A percentile compares a stretch with the other conserved stretches of the same genome.
Evolutionary conservation across 2,113 vertebrate species (phyloP).

Genomic region (Chaenocephalus aceratus): DNA sequence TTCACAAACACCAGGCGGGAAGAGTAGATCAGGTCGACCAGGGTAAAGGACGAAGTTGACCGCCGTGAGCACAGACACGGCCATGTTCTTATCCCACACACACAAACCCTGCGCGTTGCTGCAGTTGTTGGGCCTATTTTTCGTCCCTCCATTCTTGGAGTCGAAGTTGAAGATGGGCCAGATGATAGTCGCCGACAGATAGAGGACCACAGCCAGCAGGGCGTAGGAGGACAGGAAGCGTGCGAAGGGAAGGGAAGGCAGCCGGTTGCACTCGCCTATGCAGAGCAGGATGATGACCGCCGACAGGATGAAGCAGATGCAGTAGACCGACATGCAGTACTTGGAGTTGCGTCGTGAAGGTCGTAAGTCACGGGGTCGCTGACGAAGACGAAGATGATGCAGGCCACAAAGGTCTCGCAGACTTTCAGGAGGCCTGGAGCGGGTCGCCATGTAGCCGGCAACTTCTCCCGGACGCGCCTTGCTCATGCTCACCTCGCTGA

Average conservation of each 20-base stretch:
- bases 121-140: constrained; percentile 43
- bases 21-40: constrained; percentile 89
- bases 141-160: constrained; percentile 53
- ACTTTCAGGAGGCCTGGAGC: constrained; percentile 91
- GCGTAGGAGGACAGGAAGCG: constrained; percentile 88
- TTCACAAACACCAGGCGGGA: constrained; percentile 88
- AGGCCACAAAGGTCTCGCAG: constrained; percentile 91
- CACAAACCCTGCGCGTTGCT: constrained; percentile 39
- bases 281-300: constrained; percentile 87
- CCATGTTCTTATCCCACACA: constrained; percentile 83
- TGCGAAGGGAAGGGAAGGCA: constrained; percentile 86
- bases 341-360: constrained; percentile 61
- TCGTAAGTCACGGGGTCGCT: constrained; percentile 78
- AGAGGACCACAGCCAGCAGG: constrained; percentile 87
- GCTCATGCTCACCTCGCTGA: constrained; percentile 88
- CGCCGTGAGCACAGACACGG: constrained; percentile 85
- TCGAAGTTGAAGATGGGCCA: constrained; percentile 93
- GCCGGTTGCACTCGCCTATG: constrained; percentile 89
- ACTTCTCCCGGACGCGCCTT: constrained; percentile 89
- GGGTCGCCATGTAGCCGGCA: constrained; percentile 90
- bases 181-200: constrained; percentile 87
- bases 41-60: constrained; percentile 90
- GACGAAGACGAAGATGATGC: constrained; percentile 91
- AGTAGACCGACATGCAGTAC: constrained; percentile 91
- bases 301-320: constrained; percentile 93